phyloP scores from a whole-genome alignment of 1,140 invertebrate genomes.

The Hesperophylax magnus region DNA sequence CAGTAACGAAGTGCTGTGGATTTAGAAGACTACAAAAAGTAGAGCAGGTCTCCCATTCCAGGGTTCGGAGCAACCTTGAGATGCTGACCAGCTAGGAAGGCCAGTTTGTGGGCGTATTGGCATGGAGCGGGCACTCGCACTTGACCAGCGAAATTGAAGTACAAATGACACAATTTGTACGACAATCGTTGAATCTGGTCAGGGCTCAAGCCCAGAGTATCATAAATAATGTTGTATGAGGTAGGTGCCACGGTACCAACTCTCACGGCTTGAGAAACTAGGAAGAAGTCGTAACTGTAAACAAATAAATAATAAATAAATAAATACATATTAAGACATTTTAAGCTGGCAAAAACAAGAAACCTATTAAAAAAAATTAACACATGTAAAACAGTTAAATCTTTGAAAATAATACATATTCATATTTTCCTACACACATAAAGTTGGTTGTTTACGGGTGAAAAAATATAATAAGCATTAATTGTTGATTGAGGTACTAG shows the following conservation, averaged over 20 bases:
- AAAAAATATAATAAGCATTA: too few species aligned
- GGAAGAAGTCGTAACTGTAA: conserved; percentile 86
- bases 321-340: too few species aligned
- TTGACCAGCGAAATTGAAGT: conserved; percentile 96
- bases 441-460: too few species aligned
- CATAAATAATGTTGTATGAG: conserved; percentile 89
- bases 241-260: conserved; percentile 91
- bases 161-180: conserved; percentile 93
- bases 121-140: conserved; percentile 93
- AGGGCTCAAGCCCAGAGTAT: conserved; percentile 79
- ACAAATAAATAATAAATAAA: too few species aligned
- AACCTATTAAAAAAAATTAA: too few species aligned
- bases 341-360: too few species aligned
- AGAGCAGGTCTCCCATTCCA: background rate
- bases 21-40: conserved; percentile 45
- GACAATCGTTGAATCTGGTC: conserved; percentile 89
- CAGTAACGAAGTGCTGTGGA: too few species aligned
- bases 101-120: conserved; percentile 90
- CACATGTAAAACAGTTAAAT: too few species aligned
- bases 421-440: too few species aligned
- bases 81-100: conserved; percentile 77
- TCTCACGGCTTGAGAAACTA: conserved; percentile 87
- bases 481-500: too few species aligned
- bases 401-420: too few species aligned
- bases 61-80: background rate